Percentiles rank a stretch among this genome's conserved stretches.
These are phyloP conservation scores for Tenebrosternarchus preto DNA, from an alignment of 2,113 vertebrate species.

Conservation along the genomic window DNA sequence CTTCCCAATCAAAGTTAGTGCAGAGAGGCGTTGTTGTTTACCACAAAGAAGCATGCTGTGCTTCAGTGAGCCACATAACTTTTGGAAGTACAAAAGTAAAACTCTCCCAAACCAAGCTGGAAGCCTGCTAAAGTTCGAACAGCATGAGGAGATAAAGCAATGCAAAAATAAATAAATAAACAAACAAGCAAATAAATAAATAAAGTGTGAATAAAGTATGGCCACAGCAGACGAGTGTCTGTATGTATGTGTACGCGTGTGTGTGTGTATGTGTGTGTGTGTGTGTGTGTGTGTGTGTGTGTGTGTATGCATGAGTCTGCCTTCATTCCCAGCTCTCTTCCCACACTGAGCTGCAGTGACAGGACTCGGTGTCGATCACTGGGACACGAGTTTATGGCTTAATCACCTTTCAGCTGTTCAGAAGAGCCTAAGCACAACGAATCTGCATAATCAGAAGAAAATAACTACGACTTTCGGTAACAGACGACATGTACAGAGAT, in stretches of 20 bases:
- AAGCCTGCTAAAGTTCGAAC: background rate
- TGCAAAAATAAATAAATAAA: background rate
- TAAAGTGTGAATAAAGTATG: background rate
- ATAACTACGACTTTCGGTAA: slow-evolving; percentile 35
- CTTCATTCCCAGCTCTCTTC: background rate
- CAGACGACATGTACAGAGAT: slow-evolving; percentile 47
- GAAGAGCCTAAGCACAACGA: slow-evolving; percentile 31
- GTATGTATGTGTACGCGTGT: too few relatives aligned
- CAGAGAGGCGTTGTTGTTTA: background rate
- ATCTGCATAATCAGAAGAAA: slow-evolving; percentile 41
- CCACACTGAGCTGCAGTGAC: slow-evolving; percentile 5
- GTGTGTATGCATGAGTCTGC: background rate
- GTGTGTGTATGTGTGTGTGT: background rate
- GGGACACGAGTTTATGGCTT: background rate
- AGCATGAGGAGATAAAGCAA: background rate
- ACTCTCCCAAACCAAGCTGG: background rate
- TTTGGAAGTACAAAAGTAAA: background rate
- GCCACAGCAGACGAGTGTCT: slow-evolving; percentile 35
- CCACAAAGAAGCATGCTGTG: background rate
- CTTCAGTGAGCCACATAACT: slow-evolving; percentile 13
- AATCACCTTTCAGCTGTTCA: slow-evolving; percentile 42
- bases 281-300: slow-evolving; percentile 28
- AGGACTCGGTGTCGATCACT: slow-evolving; percentile 51
- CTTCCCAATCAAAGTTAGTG: background rate
- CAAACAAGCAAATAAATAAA: too few relatives aligned